Evolutionary conservation across 2,797 vertebrate genomes (phyloP), one percentile per base, ranked within the genome.

Genomic region (Anisognathus igniventris): DNA sequence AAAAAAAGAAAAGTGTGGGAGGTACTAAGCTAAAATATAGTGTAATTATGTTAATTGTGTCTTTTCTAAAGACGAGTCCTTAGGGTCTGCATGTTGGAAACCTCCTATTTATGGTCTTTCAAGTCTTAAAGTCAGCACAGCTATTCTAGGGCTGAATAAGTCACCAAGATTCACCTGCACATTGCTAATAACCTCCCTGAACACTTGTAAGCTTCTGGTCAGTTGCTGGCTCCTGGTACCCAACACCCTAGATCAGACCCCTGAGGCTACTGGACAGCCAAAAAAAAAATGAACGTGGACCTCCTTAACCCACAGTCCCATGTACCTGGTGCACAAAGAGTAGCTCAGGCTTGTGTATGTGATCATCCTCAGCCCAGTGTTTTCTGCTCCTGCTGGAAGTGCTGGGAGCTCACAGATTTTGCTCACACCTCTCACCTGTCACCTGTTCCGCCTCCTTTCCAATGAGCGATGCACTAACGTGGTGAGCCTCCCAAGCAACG

Each of bases 401-500:
- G 27, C 58, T 76, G 54, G 45, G 33, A 82, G 24, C 39, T 86
- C 73, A 66, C 23, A 64, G 42, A 9, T 28, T 67, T 51, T 31
- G 27, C 53, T 71, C 42, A n/a, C 39, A 21, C 17, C 64, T 66
- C 40, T 62, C 10, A 22, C 15, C 28, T 2, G 0, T 67, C 3
- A 0, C 10, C 56, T 33, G 12, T 20, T 85, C 75, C 31, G 9
- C 37, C n/a, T 64, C 8, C 35, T 68, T 81, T 66, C 22, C 0
- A 0, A 37, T 20, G 24, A 62, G 42, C 0, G 0, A 10, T 22
- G 23, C 0, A 0, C 40, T 79, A 10, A 12, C 0, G 0, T 23
- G 18, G 33, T 17, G 28, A 79, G 56, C 39, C 71, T 88, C 53
- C 42, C 23, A 65, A 75, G 47, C 13, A 39, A 14, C 1, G 22